A percentile compares a stretch with the other conserved stretches of the same genome.
Conservation (phyloP, 2,113 vertebrate genomes). For the Esox niger region DNA sequence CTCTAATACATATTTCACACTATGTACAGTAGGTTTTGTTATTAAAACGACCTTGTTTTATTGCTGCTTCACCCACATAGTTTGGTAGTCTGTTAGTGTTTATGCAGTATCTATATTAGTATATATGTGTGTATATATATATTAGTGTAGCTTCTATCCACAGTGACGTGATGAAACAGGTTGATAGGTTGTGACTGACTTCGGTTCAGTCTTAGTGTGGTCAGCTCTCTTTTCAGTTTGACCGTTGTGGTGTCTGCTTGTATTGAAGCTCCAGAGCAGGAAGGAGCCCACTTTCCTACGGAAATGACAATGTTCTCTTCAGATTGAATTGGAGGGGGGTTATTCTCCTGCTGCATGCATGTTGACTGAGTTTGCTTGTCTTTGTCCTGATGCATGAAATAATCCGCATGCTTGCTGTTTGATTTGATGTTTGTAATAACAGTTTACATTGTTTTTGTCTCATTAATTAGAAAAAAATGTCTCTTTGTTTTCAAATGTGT, state of each 20-base stretch:
- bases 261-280: too few species aligned
- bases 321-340: not conserved
- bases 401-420: slow-evolving; percentile 54
- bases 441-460: slow-evolving; percentile 53
- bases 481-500: slow-evolving; percentile 20
- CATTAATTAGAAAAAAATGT: not conserved
- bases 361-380: not conserved
- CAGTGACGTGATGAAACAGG: not conserved
- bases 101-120: too few species aligned
- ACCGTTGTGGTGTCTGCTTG: too few species aligned
- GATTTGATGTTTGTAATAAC: slow-evolving; percentile 64
- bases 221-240: not conserved
- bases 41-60: too few species aligned
- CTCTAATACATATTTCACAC: too few species aligned
- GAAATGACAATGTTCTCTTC: too few species aligned
- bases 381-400: slow-evolving; percentile 51
- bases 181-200: not conserved
- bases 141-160: not conserved
- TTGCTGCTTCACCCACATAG: not conserved
- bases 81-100: not conserved
- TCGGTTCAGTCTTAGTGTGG: not conserved
- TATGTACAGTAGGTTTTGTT: too few species aligned
- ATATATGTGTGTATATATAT: too few species aligned
- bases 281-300: too few species aligned
- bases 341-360: not conserved